phyloP scores from a whole-genome alignment of 2,113 vertebrate species.

The Cryptomyrus ogoouensis region DNA sequence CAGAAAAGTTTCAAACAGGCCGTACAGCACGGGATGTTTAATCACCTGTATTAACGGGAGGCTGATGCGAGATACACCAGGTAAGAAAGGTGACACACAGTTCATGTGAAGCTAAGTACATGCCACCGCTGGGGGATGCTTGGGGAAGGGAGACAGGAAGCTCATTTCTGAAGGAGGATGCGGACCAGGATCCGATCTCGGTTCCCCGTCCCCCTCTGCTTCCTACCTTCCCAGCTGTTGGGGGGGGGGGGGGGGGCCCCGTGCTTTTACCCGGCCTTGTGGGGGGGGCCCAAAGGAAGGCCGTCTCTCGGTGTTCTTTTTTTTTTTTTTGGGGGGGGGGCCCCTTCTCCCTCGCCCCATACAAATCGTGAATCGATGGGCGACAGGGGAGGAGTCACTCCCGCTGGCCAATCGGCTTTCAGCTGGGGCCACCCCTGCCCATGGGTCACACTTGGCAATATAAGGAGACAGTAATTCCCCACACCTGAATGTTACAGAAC shows the following conservation, averaged over 20 bases:
- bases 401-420: background rate
- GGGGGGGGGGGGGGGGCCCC: too few relatives aligned
- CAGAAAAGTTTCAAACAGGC: background rate
- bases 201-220: background rate
- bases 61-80: background rate
- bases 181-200: background rate
- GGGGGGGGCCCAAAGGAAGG: background rate
- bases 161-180: background rate
- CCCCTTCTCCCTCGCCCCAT: too few relatives aligned
- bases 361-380: too few relatives aligned
- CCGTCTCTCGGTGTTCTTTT: background rate
- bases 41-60: background rate
- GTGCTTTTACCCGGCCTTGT: background rate
- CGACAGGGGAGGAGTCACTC: background rate
- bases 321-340: background rate
- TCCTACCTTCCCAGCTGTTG: conserved; percentile 1
- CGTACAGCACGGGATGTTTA: background rate
- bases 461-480: background rate
- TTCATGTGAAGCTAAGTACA: background rate
- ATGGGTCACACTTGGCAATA: background rate
- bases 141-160: background rate
- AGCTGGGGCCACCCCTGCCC: background rate
- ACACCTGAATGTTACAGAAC: background rate
- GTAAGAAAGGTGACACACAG: background rate
- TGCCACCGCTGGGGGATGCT: background rate